A percentile compares a stretch with the other conserved stretches of the same genome.
Evolutionary conservation across 2,888 invertebrate species (phyloP).

Genomic region (Catotricha subobsoleta): DNA sequence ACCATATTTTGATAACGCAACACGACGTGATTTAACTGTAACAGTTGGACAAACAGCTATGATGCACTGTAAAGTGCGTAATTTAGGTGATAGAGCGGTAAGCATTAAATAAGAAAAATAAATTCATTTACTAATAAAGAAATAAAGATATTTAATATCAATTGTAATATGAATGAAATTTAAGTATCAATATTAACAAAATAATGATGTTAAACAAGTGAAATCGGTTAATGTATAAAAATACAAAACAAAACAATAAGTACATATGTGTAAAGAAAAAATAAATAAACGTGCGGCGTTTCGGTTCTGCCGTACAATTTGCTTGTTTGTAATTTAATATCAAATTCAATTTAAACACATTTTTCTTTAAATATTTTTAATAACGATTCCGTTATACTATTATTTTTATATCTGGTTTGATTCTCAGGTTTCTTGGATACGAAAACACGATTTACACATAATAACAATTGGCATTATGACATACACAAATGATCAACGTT

Average conservation of each 20-base stretch:
- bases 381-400: neutral
- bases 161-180: neutral
- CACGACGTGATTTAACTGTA: slow-evolving; percentile 64
- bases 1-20: slow-evolving; percentile 78
- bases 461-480: slow-evolving; percentile 44
- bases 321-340: no score
- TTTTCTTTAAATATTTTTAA: neutral
- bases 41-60: slow-evolving; percentile 76
- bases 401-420: no score
- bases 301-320: no score
- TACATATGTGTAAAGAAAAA: no score
- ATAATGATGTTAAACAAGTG: no score
- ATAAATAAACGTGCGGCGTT: no score
- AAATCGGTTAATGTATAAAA: no score
- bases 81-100: slow-evolving; percentile 76
- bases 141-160: no score
- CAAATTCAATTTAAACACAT: no score
- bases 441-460: slow-evolving; percentile 36
- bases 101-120: no score
- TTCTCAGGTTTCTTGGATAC: slow-evolving; percentile 42
- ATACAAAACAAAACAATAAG: no score
- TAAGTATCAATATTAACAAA: neutral
- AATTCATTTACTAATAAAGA: no score
- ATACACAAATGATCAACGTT: slow-evolving; percentile 46
- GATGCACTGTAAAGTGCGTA: slow-evolving; percentile 68